Base-by-base conservation (phyloP, 92 coral and sea anemone genomes). In the Bergia sp. region DNA sequence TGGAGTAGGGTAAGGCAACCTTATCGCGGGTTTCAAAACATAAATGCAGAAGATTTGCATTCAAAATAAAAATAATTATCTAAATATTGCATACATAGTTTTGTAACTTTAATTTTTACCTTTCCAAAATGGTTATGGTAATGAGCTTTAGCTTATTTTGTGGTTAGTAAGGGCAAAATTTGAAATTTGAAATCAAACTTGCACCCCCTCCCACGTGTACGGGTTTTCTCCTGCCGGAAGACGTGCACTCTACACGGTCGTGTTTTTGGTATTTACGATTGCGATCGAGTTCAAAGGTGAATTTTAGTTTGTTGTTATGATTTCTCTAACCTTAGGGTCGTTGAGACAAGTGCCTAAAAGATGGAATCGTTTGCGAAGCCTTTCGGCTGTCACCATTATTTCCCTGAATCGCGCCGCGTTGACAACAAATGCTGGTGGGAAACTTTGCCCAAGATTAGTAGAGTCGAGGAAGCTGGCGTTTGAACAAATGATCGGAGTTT, bases 401-500 rank as follows among this genome's bases (percentile, higher is more conserved):
- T 76, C 89, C 47, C 83, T 92, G 58, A 89, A 92, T 81, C 92
- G 94, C 0, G 73, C 85, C 0, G 73, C 85, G 3, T 86, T 91
- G 82, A 71, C 23, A 65, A 86, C 64, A 44, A 90, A 29, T 29
- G 29, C 29, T 29, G 29, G 81, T 7, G 94, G 76, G 13, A 88
- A 49, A 79, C 67, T 86, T 44, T 89, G 91, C 71, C 89, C 89
- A 40, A 92, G 87, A 2, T 82, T 73, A 20, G 89, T 73, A 20
- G 89, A 89, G 94, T 89, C 90, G 15, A 61, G 92, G 61, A 69
- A 86, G 71, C 91, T 79, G 75, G 79, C 90, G 43, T 92, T 92
- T 73, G 75, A 76, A 10, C 92, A 92, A 43, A 67, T 92, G 88
- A 89, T 90, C 43, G 93, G 95, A 15, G 88, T 92, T 5, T 85